Conservation (phyloP, 2,888 invertebrate genomes). For the Diaphora mendica region DNA sequence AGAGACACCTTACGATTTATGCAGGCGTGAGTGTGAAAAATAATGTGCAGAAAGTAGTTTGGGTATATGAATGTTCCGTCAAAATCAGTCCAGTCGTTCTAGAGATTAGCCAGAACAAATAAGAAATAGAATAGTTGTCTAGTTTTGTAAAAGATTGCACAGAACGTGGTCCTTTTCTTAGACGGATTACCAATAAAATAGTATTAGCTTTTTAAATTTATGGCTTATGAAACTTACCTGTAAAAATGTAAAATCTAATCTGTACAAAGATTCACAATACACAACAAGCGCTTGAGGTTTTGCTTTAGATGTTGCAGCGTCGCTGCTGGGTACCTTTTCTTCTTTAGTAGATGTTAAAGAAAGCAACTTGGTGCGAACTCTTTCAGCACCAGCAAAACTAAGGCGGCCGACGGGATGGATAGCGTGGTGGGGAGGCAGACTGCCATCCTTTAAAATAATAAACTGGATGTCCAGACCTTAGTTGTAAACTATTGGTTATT, state of each 20-base stretch:
- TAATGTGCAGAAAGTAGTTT: no score
- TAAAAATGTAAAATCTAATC: constrained; percentile 89
- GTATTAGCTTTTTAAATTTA: not conserved
- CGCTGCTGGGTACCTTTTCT: constrained; percentile 6
- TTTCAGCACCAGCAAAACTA: constrained; percentile 79
- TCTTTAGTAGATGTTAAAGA: constrained; percentile 54
- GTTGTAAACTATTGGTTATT: no score
- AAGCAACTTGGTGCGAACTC: constrained; percentile 67
- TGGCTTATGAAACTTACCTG: constrained; percentile 76
- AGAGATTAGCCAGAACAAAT: no score
- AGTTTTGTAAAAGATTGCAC: not conserved
- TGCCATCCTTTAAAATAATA: constrained; percentile 65
- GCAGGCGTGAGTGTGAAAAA: no score
- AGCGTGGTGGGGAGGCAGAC: constrained; percentile 69
- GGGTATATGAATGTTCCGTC: no score
- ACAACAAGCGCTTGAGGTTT: constrained; percentile 80
- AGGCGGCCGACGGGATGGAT: constrained; percentile 75
- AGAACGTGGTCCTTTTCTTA: not conserved
- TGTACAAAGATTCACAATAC: constrained; percentile 87
- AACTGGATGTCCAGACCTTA: not conserved
- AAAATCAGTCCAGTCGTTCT: no score
- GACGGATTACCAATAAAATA: not conserved
- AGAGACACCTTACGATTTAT: no score
- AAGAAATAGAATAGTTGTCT: not conserved
- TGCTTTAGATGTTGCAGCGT: constrained; percentile 43